These are phyloP conservation scores for Leptopilina myrica DNA, from an alignment of 2,888 invertebrate species.

Conservation along the genomic window DNA sequence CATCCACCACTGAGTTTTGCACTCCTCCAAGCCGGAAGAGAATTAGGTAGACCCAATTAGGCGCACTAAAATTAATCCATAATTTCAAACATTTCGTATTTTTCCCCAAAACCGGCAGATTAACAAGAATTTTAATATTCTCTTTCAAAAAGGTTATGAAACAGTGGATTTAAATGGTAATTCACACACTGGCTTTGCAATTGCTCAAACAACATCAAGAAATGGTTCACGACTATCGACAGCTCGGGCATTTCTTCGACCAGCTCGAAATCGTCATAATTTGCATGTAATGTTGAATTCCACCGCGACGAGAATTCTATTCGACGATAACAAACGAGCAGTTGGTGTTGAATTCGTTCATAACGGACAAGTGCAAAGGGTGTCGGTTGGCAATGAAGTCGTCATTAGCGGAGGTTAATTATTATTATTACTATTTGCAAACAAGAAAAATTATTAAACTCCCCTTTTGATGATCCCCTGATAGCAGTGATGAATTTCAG, in stretches of 20 bases:
- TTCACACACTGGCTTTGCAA: slow-evolving; percentile 86
- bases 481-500: slow-evolving; percentile 75
- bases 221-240: slow-evolving; percentile 91
- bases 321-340: slow-evolving; percentile 84
- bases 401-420: slow-evolving; percentile 79
- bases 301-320: slow-evolving; percentile 86
- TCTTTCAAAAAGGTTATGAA: slow-evolving; percentile 80
- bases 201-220: slow-evolving; percentile 91
- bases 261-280: slow-evolving; percentile 86
- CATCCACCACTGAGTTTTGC: slow-evolving; percentile 90
- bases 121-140: too few species aligned
- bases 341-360: slow-evolving; percentile 87
- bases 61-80: too few species aligned
- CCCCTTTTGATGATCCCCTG: not conserved
- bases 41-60: slow-evolving; percentile 79
- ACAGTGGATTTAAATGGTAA: slow-evolving; percentile 90
- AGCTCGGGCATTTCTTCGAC: slow-evolving; percentile 89
- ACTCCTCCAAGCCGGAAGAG: slow-evolving; percentile 87
- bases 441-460: not conserved
- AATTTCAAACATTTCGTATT: too few species aligned
- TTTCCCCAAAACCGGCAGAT: too few species aligned
- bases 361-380: slow-evolving; percentile 78
- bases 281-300: slow-evolving; percentile 91
- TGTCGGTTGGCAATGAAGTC: slow-evolving; percentile 84
- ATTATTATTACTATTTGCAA: not conserved